Evolutionary conservation across 2,113 vertebrate species (phyloP).

Genomic region (Neofelis nebulosa): DNA sequence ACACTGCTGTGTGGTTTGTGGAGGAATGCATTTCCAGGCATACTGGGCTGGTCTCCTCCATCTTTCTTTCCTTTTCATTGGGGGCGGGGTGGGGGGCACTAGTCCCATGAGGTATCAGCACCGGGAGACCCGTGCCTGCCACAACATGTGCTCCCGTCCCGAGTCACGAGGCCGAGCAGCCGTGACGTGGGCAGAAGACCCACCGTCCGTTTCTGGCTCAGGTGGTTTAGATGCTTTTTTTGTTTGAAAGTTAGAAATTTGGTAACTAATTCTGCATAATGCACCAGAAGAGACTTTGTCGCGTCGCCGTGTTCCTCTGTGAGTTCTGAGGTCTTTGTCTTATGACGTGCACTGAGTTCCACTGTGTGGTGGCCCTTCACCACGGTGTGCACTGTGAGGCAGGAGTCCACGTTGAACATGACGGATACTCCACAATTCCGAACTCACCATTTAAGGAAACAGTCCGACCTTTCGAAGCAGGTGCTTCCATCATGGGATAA

Average conservation of each 20-base stretch:
- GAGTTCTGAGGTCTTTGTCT: not conserved
- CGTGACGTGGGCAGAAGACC: fast-evolving
- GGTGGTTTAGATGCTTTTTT: not conserved
- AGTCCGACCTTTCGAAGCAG: not conserved
- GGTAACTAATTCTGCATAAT: not conserved
- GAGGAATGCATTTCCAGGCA: not conserved
- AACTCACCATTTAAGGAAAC: too few species aligned
- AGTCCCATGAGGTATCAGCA: not conserved
- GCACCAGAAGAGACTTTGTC: not conserved
- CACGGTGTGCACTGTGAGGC: fast-evolving
- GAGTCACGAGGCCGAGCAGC: fast-evolving
- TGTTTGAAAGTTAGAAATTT: not conserved
- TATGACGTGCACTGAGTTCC: fast-evolving
- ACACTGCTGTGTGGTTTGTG: too few species aligned
- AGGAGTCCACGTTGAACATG: fast-evolving
- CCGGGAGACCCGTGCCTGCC: fast-evolving
- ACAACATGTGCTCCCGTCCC: fast-evolving
- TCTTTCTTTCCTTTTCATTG: not conserved
- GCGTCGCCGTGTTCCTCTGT: fast-evolving
- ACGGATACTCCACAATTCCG: fast-evolving
- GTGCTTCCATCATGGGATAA: not conserved
- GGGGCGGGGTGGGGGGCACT: fast-evolving
- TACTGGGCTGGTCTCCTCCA: not conserved
- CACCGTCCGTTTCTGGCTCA: not conserved
- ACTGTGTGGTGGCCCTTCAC: fast-evolving